These are phyloP conservation scores for Aphelinus certus DNA, from an alignment of 1,140 invertebrate species.

Conservation along the genomic window DNA sequence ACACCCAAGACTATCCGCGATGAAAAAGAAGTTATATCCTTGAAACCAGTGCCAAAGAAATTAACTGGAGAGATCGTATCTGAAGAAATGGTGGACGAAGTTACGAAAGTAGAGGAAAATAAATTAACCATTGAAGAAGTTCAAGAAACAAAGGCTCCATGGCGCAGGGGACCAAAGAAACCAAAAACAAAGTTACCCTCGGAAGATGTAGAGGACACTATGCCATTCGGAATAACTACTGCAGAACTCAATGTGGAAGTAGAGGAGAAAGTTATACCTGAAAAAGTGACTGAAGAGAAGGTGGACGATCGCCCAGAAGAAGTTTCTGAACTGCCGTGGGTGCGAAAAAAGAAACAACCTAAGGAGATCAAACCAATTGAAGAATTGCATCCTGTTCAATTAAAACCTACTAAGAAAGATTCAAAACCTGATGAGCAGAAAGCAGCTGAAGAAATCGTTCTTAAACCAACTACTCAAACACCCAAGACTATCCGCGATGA, in stretches of 20 bases:
- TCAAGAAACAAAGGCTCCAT: conserved; percentile 44
- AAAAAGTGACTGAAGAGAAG: conserved; percentile 50
- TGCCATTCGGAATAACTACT: conserved; percentile 38
- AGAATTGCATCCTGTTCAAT: not conserved
- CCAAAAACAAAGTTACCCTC: conserved; percentile 25
- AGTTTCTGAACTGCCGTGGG: conserved; percentile 36
- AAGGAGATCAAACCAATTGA: not conserved
- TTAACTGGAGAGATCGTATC: too few species aligned
- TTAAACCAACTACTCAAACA: conserved; percentile 58
- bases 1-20: not conserved
- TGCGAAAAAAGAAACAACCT: conserved; percentile 38
- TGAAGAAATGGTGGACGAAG: conserved; percentile 18
- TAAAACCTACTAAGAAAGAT: conserved; percentile 10
- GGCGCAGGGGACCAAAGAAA: conserved; percentile 38
- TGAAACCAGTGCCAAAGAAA: conserved; percentile 35
- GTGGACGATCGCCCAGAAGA: conserved; percentile 42
- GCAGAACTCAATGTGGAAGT: conserved; percentile 48
- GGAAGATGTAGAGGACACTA: conserved; percentile 49
- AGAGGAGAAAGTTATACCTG: conserved; percentile 47
- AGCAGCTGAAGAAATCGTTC: conserved; percentile 45
- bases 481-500: conserved; percentile 44
- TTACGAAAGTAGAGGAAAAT: conserved; percentile 33
- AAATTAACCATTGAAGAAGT: conserved; percentile 53
- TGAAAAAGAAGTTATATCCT: not conserved
- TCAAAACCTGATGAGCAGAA: conserved; percentile 43